Evolutionary conservation across 2,113 vertebrate species (phyloP), one percentile per base, ranked within the genome.

Genomic region (Pluvialis apricaria): DNA sequence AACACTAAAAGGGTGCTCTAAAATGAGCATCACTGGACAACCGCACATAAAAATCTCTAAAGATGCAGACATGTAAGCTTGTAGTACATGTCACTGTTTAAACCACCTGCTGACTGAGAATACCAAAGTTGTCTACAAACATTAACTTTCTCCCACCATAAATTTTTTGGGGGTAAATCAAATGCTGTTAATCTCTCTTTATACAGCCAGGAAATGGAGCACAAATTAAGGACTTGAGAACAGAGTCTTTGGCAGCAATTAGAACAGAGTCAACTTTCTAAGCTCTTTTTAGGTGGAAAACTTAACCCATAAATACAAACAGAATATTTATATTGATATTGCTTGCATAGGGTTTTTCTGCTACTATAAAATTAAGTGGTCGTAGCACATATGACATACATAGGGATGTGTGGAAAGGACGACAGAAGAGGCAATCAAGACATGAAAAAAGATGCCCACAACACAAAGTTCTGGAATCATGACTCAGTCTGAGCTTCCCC

Each of bases 381-480:
- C 2, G 0, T 14, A 49, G 8, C 45, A 90, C 4, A 10, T 40
- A 24, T 0, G 2, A 66, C 4, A 38, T 7, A 40, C 25, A 32
- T 25, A 16, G 42, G 38, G 14, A 45, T 72, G 5, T 49, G 32
- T 10, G 29, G 20, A 61, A 95, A 55, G 13, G 11, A 75, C 24
- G 7, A 77, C 91, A 60, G 26, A 60, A 73, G 89, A 70, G 7
- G 5, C 2, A 8, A 25, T 66, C 26, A 25, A 51, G 11, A 42
- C 25, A 71, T 45, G 51, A 73, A 0, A 1, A 78, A 44, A 92
- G 29, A 54, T 14, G 6, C 1, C 84, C 18, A 51, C 3, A n/a
- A 32, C 29, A 18, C 31, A 62, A 84, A 71, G 20, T 17, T 81
- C 51, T 68, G 45, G 57, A 79, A 55, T 69, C 13, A 60, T 3